Conservation (phyloP, 2,888 invertebrate species). For the Mellilla xanthometata region DNA sequence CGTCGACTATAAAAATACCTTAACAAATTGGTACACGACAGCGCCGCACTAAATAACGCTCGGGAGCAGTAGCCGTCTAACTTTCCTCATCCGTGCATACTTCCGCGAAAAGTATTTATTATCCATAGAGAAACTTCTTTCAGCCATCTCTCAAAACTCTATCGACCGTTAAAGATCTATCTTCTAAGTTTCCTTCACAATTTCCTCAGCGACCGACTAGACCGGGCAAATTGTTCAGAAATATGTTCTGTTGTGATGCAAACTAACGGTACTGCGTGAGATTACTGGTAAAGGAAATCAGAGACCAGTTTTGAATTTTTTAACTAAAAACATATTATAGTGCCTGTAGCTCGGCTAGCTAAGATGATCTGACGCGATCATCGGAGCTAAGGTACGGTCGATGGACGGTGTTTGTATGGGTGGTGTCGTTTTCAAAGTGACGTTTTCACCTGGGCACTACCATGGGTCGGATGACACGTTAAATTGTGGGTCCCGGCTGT, state of each 20-base stretch:
- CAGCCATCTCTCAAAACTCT: conserved; percentile 55
- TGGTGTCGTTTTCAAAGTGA: too few relatives aligned
- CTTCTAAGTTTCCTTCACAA: conserved; percentile 42
- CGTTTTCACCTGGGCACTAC: too few relatives aligned
- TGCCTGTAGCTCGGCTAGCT: too few relatives aligned
- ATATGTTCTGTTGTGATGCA: conserved; percentile 32
- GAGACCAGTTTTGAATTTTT: too few relatives aligned
- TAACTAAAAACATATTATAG: too few relatives aligned
- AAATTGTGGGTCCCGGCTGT: too few relatives aligned
- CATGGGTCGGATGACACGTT: too few relatives aligned
- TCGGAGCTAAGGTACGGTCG: too few relatives aligned
- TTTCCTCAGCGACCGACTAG: conserved; percentile 21
- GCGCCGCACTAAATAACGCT: conserved; percentile 4
- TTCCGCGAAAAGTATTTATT: conserved; percentile 50
- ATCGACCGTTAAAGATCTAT: conserved; percentile 68
- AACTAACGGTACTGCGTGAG: conserved; percentile 9
- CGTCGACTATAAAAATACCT: neutral
- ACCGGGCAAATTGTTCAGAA: conserved; percentile 36
- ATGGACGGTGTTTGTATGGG: too few relatives aligned
- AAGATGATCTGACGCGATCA: too few relatives aligned
- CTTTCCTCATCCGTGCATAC: conserved; percentile 44
- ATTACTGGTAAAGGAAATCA: too few relatives aligned
- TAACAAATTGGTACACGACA: conserved; percentile 4
- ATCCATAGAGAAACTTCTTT: conserved; percentile 47
- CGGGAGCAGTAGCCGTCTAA: conserved; percentile 27